Percentiles rank a stretch among this genome's conserved stretches.
These are phyloP conservation scores for Drosophila ercepeae DNA, from an alignment of 1,140 invertebrate species.

Conservation along the genomic window DNA sequence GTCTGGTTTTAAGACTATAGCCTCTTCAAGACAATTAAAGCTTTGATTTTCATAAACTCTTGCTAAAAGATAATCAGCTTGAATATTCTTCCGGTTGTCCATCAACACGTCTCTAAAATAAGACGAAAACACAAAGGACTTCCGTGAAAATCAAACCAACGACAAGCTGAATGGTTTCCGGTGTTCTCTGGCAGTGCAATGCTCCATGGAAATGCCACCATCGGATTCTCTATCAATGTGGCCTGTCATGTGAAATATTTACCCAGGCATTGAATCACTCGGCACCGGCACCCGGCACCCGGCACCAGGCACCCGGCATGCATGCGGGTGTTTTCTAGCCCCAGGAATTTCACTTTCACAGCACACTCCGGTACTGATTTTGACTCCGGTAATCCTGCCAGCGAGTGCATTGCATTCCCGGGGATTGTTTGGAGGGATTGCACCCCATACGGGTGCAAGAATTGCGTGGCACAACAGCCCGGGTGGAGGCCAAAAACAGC, in stretches of 20 bases:
- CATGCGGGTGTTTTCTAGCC: slow-evolving; percentile 17
- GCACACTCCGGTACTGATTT: slow-evolving; percentile 28
- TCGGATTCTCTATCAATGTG: slow-evolving; percentile 14
- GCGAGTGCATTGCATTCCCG: slow-evolving; percentile 51
- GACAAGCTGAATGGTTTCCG: slow-evolving; percentile 17
- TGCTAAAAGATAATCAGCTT: too few species aligned
- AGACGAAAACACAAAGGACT: slow-evolving; percentile 40
- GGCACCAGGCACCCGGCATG: slow-evolving; percentile 12
- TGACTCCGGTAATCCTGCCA: slow-evolving; percentile 16
- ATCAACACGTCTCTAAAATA: not conserved
- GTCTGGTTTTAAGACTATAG: too few species aligned
- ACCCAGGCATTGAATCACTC: slow-evolving; percentile 25
- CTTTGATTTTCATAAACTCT: too few species aligned
- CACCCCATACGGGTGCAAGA: slow-evolving; percentile 2
- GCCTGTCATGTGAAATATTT: slow-evolving; percentile 70
- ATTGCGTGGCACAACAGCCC: slow-evolving; percentile 11
- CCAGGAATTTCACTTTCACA: slow-evolving; percentile 73
- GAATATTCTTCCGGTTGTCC: not conserved
- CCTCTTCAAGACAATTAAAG: too few species aligned
- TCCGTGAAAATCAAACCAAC: slow-evolving; percentile 50
- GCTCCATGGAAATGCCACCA: not conserved
- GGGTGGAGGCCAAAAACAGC: slow-evolving; percentile 13
- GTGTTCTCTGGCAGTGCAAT: not conserved
- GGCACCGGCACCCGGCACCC: too few species aligned
- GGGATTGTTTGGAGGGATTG: slow-evolving; percentile 44